Evolutionary conservation across 35 echinoderm and acorn worm species (phyloP).

Genomic region (Diadema setosum): DNA sequence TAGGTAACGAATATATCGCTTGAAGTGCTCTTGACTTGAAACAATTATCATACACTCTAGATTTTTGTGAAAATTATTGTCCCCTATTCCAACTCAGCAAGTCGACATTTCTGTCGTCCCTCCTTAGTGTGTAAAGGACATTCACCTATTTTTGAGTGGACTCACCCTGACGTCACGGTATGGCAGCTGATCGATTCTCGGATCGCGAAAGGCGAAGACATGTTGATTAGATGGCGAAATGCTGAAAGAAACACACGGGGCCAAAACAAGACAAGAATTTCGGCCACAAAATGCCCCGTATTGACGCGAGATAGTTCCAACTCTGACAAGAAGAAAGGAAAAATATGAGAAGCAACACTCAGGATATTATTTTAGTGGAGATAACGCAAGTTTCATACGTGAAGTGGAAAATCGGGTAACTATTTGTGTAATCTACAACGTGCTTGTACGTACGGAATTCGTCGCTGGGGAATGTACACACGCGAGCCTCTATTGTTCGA

Average conservation of each 20-base stretch:
- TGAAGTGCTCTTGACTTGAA: too few species aligned
- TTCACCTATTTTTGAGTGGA: neutral
- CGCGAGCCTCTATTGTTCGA: neutral
- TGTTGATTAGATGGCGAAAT: slow-evolving; percentile 14
- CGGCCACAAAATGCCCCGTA: neutral
- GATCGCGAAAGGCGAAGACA: neutral
- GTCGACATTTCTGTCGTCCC: too few species aligned
- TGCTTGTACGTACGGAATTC: neutral
- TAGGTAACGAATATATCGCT: too few species aligned
- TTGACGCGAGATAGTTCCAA: neutral
- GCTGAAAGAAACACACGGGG: neutral
- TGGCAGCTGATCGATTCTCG: slow-evolving; percentile 12
- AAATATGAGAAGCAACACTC: neutral
- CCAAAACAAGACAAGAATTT: slow-evolving; percentile 11
- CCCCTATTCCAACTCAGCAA: too few species aligned
- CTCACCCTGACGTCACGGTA: neutral
- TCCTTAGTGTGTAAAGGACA: too few species aligned
- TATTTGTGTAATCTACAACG: neutral
- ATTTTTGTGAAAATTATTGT: too few species aligned
- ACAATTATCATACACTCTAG: too few species aligned
- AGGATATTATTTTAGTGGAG: neutral
- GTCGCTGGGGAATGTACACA: slow-evolving; percentile 8
- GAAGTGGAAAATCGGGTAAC: neutral
- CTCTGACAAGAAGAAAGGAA: neutral
- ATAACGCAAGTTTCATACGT: neutral